Conservation (phyloP, 2,113 vertebrate species). For the Hymenochirus boettgeri region DNA sequence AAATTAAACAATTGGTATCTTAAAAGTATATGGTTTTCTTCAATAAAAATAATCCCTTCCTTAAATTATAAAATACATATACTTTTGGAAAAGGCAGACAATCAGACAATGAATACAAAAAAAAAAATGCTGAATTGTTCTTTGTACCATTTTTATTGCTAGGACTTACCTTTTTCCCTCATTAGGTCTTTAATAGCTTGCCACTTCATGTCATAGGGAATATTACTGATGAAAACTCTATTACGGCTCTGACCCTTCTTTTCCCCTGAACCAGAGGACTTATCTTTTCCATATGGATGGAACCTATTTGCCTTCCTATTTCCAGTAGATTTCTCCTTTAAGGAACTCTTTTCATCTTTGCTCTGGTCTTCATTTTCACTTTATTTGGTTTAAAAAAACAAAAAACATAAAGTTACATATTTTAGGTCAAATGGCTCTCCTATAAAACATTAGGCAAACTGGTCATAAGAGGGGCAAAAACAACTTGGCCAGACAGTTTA, state of each 20-base stretch:
- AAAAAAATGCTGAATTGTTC: not conserved
- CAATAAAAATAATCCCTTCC: no score
- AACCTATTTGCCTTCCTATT: slow-evolving; percentile 78
- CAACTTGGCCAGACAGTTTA: no score
- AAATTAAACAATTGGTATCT: slow-evolving; percentile 57
- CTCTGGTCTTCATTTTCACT: slow-evolving; percentile 75
- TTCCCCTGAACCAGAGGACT: slow-evolving; percentile 70
- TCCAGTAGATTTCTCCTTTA: slow-evolving; percentile 81
- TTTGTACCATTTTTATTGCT: not conserved
- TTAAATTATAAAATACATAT: slow-evolving; percentile 45
- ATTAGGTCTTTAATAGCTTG: slow-evolving; percentile 99
- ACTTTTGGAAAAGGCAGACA: not conserved
- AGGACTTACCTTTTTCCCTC: slow-evolving; percentile 94
- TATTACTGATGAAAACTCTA: slow-evolving; percentile 97
- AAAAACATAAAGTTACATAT: not conserved
- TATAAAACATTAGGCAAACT: no score
- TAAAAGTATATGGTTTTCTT: no score
- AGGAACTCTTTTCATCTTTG: slow-evolving; percentile 78
- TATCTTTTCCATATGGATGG: slow-evolving; percentile 93
- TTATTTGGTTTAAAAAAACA: slow-evolving; percentile 41
- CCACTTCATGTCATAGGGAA: slow-evolving; percentile 98
- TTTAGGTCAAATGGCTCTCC: no score
- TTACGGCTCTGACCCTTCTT: slow-evolving; percentile 84
- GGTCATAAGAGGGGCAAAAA: no score
- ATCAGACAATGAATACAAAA: not conserved